Base-by-base conservation (phyloP, 92 coral and sea anemone species). In the Heteractis magnifica region DNA sequence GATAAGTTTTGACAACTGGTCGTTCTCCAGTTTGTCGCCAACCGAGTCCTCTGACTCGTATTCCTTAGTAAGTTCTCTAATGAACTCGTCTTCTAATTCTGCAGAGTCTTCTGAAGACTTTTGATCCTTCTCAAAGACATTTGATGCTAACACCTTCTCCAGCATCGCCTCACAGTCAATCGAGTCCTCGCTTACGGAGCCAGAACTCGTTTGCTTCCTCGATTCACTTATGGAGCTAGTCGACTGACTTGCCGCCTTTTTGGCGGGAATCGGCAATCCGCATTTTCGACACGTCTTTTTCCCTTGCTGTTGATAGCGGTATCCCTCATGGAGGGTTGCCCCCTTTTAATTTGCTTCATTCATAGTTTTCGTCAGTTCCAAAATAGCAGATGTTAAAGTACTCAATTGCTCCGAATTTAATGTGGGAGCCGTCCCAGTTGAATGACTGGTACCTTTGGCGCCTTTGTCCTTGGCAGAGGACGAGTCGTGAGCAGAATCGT, bases 231-330 rank as follows among this genome's bases (percentile, higher is more conserved):
- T 15, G 49, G n/a, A n/a, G n/a, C n/a, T n/a, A 71, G 34, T 76
- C 52, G 23, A 78, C 62, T 21, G 60, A 52, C 52, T 86, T 86
- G n/a, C n/a, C n/a, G 9, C 71, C 71, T 65, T 65, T 65, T 65
- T 79, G 82, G 82, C 72, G 82, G 71, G 72, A 79, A 8, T 58
- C 82, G 82, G 73, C 82, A 13, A 26, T 49, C 77, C 77, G 26
- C 53, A 41, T 26, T 65, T 65, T 65, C 71, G 71, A 26, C 71
- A 23, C 71, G 71, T 65, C 71, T 15, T 19, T 65, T 65, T 65
- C 71, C 71, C n/a, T 65, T 65, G 34, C n/a, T 18, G 16, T 23
- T 16, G 23, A 26, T 65, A 65, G 23, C 16, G 4, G 71, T 65
- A 9, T 65, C 71, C 71, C 71, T 72, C 77, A 44, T 49, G 77